Conservation (phyloP, 2,888 invertebrate species). For the Anthoptus insignis region DNA sequence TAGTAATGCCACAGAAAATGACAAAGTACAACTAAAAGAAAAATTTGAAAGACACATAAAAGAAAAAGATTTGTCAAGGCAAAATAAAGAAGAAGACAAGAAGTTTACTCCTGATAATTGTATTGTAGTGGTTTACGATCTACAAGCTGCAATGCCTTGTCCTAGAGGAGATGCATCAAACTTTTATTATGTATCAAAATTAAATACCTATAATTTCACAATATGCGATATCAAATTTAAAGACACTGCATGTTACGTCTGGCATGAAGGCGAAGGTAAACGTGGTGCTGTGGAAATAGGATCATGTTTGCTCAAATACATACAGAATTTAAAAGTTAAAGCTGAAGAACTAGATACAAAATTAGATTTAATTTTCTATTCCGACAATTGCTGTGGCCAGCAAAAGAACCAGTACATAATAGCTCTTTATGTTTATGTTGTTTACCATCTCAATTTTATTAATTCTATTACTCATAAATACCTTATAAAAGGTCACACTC, state of each 20-base stretch:
- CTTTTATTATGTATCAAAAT: constrained; percentile 32
- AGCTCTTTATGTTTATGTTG: too few species aligned
- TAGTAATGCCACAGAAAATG: constrained; percentile 32
- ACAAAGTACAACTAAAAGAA: constrained; percentile 8
- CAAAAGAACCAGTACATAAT: not conserved
- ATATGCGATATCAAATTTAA: constrained; percentile 15
- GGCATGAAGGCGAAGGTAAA: constrained; percentile 35
- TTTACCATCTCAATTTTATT: too few species aligned
- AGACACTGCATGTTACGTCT: constrained; percentile 24
- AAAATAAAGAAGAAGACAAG: constrained; percentile 13
- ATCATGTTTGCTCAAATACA: constrained; percentile 29
- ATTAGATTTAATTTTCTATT: constrained; percentile 17
- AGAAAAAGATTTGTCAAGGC: constrained; percentile 23
- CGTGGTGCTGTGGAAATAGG: constrained; percentile 39
- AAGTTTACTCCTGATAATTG: too few species aligned
- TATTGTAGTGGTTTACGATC: constrained; percentile 15
- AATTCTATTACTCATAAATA: constrained; percentile 50
- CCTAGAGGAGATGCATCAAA: constrained; percentile 11
- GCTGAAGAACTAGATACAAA: constrained; percentile 10
- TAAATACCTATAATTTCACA: constrained; percentile 32
- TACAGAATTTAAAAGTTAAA: constrained; percentile 8
- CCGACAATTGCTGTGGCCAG: constrained; percentile 22
- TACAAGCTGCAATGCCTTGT: constrained; percentile 31
- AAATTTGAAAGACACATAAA: constrained; percentile 19
- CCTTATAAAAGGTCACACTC: constrained; percentile 51